These are phyloP conservation scores for Aulostomus chinensis DNA, from an alignment of 2,797 vertebrate genomes.

Conservation along the genomic window DNA sequence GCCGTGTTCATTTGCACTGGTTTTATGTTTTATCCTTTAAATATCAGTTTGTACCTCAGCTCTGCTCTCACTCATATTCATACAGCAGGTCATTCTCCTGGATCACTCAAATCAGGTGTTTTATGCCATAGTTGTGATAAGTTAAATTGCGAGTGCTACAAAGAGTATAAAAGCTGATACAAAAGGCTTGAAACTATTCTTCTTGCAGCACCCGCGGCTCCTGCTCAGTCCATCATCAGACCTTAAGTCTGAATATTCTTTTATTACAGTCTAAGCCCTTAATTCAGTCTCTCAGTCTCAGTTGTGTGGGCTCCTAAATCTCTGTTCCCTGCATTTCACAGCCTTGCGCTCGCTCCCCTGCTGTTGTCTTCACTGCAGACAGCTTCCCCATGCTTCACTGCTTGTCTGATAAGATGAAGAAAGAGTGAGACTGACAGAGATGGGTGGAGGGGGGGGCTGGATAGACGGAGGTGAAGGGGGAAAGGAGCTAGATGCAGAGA, in stretches of 20 bases:
- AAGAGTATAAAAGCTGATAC: background rate
- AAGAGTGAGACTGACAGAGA: conserved; percentile 21
- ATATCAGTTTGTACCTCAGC: too few species aligned
- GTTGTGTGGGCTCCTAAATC: conserved; percentile 29
- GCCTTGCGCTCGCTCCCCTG: conserved; percentile 12
- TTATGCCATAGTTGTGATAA: too few species aligned
- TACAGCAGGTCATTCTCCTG: too few species aligned
- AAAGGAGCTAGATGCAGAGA: background rate
- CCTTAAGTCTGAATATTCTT: conserved; percentile 24
- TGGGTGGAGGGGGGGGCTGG: background rate
- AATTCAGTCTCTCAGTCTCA: conserved; percentile 29
- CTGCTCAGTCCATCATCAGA: background rate
- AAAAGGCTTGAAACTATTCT: background rate
- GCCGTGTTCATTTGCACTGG: too few species aligned
- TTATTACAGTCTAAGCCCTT: conserved; percentile 34
- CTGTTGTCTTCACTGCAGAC: conserved; percentile 34
- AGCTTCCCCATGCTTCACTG: conserved; percentile 49
- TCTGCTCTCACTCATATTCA: too few species aligned
- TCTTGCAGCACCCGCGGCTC: background rate
- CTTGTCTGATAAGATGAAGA: conserved; percentile 41
- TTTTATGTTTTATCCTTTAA: too few species aligned
- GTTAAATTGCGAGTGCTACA: background rate
- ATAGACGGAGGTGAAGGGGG: background rate
- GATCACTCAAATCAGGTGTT: too few species aligned
- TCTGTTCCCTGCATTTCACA: conserved; percentile 22